Evolutionary conservation across 1,140 invertebrate species (phyloP).

Genomic region (Goniozus legneri): DNA sequence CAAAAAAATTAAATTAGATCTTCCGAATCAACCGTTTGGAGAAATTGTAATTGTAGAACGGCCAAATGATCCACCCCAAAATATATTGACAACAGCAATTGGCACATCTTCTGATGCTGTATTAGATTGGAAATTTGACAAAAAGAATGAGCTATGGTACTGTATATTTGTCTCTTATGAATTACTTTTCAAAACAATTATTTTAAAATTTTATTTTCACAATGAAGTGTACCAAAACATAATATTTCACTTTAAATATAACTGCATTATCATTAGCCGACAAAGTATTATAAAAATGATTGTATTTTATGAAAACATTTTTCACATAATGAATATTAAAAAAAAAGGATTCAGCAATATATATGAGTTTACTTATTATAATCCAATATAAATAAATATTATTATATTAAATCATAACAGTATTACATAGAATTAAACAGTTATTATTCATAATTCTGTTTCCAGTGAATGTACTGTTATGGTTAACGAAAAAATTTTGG

Average conservation of each 20-base stretch:
- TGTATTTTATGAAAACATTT: too few species aligned
- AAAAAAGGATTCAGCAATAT: background rate
- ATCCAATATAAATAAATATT: background rate
- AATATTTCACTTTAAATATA: too few species aligned
- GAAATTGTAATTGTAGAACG: conserved; percentile 41
- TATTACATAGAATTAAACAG: background rate
- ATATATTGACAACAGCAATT: conserved; percentile 28
- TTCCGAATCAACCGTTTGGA: conserved; percentile 21
- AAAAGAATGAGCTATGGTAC: conserved; percentile 14
- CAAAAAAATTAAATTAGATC: conserved; percentile 24
- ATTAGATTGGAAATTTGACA: conserved; percentile 36
- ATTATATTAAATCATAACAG: conserved; percentile 6
- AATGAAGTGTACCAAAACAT: too few species aligned
- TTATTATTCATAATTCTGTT: conserved; percentile 8
- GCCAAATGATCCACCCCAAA: conserved; percentile 28
- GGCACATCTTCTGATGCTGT: conserved; percentile 19
- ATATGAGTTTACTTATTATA: too few species aligned
- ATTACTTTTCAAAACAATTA: background rate
- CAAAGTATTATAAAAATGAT: too few species aligned
- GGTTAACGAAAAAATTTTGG: conserved; percentile 42
- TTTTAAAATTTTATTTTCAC: too few species aligned
- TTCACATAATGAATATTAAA: too few species aligned
- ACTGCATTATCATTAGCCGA: too few species aligned
- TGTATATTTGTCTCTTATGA: background rate
- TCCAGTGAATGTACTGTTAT: conserved; percentile 31